Percentiles rank a stretch among this genome's conserved stretches.
Evolutionary conservation across 2,113 vertebrate genomes (phyloP).

Genomic region (Gobius niger): DNA sequence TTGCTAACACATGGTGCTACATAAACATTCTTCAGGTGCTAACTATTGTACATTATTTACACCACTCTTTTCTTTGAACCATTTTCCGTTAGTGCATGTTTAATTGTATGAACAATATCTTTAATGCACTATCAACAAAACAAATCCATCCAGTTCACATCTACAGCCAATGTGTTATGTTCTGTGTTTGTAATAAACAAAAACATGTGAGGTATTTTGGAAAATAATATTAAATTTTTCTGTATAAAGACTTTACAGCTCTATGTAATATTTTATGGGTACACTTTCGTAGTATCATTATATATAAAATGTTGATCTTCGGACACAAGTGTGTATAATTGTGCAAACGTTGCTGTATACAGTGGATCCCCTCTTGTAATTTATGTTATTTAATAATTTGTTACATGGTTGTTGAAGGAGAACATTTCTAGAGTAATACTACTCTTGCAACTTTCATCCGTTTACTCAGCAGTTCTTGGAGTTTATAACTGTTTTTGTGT

Average conservation of each 20-base stretch:
- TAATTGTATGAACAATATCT: constrained; percentile 50
- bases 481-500: constrained; percentile 79
- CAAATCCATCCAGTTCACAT: constrained; percentile 29
- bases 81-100: constrained; percentile 59
- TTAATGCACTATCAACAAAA: constrained; percentile 45
- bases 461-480: constrained; percentile 78
- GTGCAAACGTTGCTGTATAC: constrained; percentile 79
- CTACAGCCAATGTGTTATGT: constrained; percentile 40
- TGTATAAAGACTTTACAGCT: constrained; percentile 70
- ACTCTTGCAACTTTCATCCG: constrained; percentile 72
- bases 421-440: constrained; percentile 64
- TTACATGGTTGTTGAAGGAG: constrained; percentile 70
- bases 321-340: constrained; percentile 78
- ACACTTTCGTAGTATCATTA: constrained; percentile 50
- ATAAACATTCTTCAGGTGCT: constrained; percentile 56
- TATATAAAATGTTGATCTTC: constrained; percentile 57
- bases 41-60: constrained; percentile 64
- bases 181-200: constrained; percentile 48
- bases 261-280: constrained; percentile 70
- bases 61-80: constrained; percentile 67
- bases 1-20: constrained; percentile 61
- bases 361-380: constrained; percentile 78
- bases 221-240: constrained; percentile 37
- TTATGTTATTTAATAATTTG: constrained; percentile 81
- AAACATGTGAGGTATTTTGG: constrained; percentile 57